Base-by-base conservation (phyloP, 2,888 invertebrate genomes). In the Protodeltote pygarga region DNA sequence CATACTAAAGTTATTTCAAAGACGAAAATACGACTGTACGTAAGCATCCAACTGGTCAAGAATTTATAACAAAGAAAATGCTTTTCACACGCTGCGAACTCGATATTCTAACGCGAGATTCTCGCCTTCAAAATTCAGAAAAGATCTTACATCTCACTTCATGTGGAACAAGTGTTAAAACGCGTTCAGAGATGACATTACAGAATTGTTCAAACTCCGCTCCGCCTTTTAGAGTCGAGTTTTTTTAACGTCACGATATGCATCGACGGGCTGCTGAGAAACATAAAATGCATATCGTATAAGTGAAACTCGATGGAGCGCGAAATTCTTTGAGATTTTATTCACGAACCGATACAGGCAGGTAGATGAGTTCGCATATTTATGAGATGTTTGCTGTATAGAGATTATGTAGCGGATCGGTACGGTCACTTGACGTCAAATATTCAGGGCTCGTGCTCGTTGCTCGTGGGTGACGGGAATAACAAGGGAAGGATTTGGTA, bases 271-370 rank as follows among this genome's bases (percentile, higher is more conserved):
- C 17, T 20, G 16, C 29, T 29, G 32, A 40, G 34, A 45, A 53
- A 70, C 70, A 73, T 73, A 75, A 75, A 81, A 75, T 81, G 80
- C 81, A 79, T 71, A 70, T 67, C 66, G 70, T 67, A 71, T 71
- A 80, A 82, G 79, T 79, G 79, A 81, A 80, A 80, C 64, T 68
- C 69, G 58, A 78, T 78, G 75, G 64, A 66, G 73, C 77, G 77
- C 69, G 65, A 79, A 73, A 79, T 61, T 63, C 76, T 75, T 73
- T 77, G 73, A 74, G 73, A 78, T 77, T 79, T 75, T 78, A 73
- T 76, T 66, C 75, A 71, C 53, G 57, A 68, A 58, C 50, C 52
- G 48, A 57, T 59, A 61, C 48, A 59, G 46, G 52, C 34, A 38
- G 48, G 47, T 41, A 58, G 54, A 52, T 44, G 48, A 60, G 48